Evolutionary conservation across 2,888 invertebrate genomes (phyloP).

Genomic region (Nephrotoma guestfalica): DNA sequence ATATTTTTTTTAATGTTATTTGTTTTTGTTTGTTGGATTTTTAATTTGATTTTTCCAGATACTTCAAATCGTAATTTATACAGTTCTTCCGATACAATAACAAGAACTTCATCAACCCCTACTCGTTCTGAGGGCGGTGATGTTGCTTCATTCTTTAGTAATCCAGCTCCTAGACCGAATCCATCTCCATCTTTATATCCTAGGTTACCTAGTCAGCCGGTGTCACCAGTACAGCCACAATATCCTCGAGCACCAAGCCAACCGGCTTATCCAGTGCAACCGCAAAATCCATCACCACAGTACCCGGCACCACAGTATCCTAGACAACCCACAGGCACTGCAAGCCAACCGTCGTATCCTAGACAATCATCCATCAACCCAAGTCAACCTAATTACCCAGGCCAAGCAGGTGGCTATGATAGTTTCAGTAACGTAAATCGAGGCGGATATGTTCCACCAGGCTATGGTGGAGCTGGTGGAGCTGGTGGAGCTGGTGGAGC

Average conservation of each 20-base stretch:
- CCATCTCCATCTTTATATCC: not conserved
- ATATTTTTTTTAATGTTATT: not conserved
- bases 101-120: not conserved
- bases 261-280: not conserved
- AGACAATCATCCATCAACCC: constrained; percentile 9
- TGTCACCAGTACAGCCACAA: not conserved
- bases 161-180: not conserved
- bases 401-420: constrained; percentile 20
- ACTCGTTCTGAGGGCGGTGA: not conserved
- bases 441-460: constrained; percentile 22
- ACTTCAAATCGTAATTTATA: not conserved
- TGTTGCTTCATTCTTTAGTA: constrained; percentile 1
- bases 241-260: not conserved
- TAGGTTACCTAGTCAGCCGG: not conserved
- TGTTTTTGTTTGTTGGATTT: not conserved
- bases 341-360: not conserved
- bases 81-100: not conserved
- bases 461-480: constrained; percentile 14
- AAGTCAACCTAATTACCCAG: constrained; percentile 14
- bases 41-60: not conserved
- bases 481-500: too few species aligned
- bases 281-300: not conserved
- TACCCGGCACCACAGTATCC: not conserved
- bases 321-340: not conserved
- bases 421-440: constrained; percentile 19